Base-by-base conservation (phyloP, 2,888 invertebrate species). In the Oithona nana region DNA sequence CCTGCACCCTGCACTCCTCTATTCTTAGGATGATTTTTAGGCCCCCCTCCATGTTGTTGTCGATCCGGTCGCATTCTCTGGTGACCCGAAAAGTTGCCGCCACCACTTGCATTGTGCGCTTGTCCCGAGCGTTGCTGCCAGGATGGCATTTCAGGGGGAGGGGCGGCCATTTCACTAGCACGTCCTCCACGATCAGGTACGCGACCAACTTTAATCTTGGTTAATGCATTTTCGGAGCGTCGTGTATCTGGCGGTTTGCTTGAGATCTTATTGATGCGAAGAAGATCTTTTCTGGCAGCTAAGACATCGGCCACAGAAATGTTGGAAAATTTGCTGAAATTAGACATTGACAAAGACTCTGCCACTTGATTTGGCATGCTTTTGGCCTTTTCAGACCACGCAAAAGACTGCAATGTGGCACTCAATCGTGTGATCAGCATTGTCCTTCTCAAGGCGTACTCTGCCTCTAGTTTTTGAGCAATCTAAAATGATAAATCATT, bases 131-230 rank as follows among this genome's bases (percentile, higher is more conserved):
- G 20, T 69, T 88, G 86, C 70, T 84, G 83, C 88, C 93, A 95
- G 0, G 89, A 83, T 0, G 95, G 95, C 90, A 94, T 93, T 76
- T 95, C 95, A 0, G 92, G 92, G 0, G 93, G 89, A 0, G 95
- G 95, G 0, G 89, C 84, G 65, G 88, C 86, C 68, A 86, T 83
- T 69, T 95, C 94, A 68, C 83, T 81, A 0, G 94, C 86, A 60
- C 95, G 77, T 1, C 95, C 95, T 22, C 95, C 95, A 68, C 95
- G 77, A 73, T 95, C 95, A 0, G 94, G 94, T 0, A 94, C 93
- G 81, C 83, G 68, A 0, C 68, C 69, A 49, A 64, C 61, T 13
- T 50, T 48, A n/a, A 59, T 29, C 49, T 59, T 59, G 16, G 59
- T 49, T 22, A 59, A 49, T 1, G 24, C n/a, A 28, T 39, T 29